These are phyloP conservation scores for Lithophane socia DNA, from an alignment of 2,888 invertebrate genomes.

Conservation along the genomic window DNA sequence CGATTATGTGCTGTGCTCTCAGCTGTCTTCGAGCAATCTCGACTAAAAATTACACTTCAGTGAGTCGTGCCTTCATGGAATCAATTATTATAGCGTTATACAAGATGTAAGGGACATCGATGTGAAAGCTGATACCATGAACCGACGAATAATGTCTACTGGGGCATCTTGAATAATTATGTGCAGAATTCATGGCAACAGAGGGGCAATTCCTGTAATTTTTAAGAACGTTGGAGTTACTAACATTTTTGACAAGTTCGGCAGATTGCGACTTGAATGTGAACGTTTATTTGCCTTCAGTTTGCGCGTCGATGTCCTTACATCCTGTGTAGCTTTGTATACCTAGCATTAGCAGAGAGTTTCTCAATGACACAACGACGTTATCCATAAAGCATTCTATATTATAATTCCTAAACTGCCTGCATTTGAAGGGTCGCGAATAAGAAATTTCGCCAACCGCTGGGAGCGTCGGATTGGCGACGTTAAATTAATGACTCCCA, in stretches of 20 bases:
- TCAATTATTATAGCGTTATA: conserved; percentile 10
- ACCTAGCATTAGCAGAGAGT: conserved; percentile 9
- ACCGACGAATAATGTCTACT: too few relatives aligned
- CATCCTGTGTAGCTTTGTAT: neutral
- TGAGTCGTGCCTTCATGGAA: conserved; percentile 2
- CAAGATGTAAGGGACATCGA: neutral
- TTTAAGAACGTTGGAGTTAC: too few relatives aligned
- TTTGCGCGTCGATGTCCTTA: neutral
- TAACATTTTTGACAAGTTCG: too few relatives aligned
- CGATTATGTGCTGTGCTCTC: conserved; percentile 29
- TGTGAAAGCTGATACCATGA: neutral
- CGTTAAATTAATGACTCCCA: conserved; percentile 75
- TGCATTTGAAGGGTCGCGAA: conserved; percentile 58
- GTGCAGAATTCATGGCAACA: neutral
- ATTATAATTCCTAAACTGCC: conserved; percentile 54
- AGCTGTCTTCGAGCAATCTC: conserved; percentile 22
- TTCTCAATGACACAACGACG: conserved; percentile 13
- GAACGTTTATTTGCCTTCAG: too few relatives aligned
- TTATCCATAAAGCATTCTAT: conserved; percentile 26
- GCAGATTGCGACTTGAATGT: too few relatives aligned
- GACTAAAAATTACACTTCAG: conserved; percentile 6
- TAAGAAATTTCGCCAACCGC: conserved; percentile 61
- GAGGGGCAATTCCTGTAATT: too few relatives aligned
- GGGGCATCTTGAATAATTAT: too few relatives aligned
- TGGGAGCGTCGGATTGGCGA: conserved; percentile 70